phyloP scores from a whole-genome alignment of 23 tunicate genomes.

The Trididemnum miniatum region DNA sequence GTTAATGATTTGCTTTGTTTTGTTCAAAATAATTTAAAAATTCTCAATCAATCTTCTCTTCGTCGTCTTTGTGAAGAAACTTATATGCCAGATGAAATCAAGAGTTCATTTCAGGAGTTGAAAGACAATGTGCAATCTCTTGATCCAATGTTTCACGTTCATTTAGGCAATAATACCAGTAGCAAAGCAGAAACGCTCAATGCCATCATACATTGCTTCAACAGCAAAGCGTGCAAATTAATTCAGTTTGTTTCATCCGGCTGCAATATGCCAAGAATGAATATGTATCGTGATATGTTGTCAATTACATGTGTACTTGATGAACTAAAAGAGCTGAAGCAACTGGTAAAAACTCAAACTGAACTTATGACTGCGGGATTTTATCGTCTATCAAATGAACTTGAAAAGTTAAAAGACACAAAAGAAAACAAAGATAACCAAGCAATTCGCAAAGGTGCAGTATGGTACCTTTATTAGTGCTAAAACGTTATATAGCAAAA shows the following conservation, averaged over 20 bases:
- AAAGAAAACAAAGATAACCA: not conserved
- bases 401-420: not conserved
- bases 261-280: constrained; percentile 21
- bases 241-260: constrained; percentile 10
- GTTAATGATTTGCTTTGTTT: constrained; percentile 21
- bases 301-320: not conserved
- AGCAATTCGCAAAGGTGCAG: not conserved
- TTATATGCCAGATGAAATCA: constrained; percentile 15
- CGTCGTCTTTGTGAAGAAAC: constrained; percentile 17
- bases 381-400: not conserved
- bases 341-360: not conserved
- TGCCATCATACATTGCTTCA: not conserved
- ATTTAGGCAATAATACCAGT: no score
- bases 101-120: not conserved
- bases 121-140: not conserved
- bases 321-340: constrained; percentile 21
- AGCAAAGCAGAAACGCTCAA: not conserved
- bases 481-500: not conserved
- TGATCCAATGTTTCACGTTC: not conserved
- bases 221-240: not conserved
- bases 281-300: constrained; percentile 4
- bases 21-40: constrained; percentile 11
- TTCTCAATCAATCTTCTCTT: not conserved
- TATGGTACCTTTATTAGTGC: no score
- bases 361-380: not conserved